Percentiles rank a stretch among this genome's conserved stretches.
Evolutionary conservation across 2,888 invertebrate genomes (phyloP).

Genomic region (Aelia acuminata): DNA sequence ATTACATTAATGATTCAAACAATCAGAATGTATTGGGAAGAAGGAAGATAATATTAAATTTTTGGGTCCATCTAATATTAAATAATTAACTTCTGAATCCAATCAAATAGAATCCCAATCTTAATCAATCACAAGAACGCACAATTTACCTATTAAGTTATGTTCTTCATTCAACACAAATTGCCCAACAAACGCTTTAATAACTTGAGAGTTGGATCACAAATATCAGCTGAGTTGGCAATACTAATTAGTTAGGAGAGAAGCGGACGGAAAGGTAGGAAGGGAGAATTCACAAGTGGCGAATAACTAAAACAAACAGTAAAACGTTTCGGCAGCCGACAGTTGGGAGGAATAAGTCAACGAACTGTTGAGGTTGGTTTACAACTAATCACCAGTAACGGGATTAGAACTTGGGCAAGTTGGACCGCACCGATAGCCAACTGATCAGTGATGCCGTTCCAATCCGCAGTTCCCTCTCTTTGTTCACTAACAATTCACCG

Average conservation of each 20-base stretch:
- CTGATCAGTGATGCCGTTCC: neutral
- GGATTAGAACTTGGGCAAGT: slow-evolving; percentile 34
- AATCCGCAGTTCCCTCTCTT: neutral
- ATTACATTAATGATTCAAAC: no score
- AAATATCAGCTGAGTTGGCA: neutral
- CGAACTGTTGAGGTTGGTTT: slow-evolving; percentile 21
- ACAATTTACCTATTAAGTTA: neutral
- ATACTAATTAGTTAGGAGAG: slow-evolving; percentile 2
- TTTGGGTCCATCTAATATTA: no score
- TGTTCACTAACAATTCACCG: neutral
- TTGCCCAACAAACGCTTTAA: neutral
- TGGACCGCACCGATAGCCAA: neutral
- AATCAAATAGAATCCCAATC: no score
- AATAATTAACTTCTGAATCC: no score
- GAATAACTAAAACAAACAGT: slow-evolving; percentile 6
- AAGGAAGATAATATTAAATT: no score
- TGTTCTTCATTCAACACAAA: neutral
- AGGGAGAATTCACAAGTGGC: neutral
- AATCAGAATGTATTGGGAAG: no score
- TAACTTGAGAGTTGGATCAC: neutral
- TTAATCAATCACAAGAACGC: no score
- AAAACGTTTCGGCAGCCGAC: slow-evolving; percentile 9
- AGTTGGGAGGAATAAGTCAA: neutral
- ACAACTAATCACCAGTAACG: slow-evolving; percentile 41
- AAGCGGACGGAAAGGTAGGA: neutral